Evolutionary conservation across 2,888 invertebrate species (phyloP).

Genomic region (Salpingus planirostris): DNA sequence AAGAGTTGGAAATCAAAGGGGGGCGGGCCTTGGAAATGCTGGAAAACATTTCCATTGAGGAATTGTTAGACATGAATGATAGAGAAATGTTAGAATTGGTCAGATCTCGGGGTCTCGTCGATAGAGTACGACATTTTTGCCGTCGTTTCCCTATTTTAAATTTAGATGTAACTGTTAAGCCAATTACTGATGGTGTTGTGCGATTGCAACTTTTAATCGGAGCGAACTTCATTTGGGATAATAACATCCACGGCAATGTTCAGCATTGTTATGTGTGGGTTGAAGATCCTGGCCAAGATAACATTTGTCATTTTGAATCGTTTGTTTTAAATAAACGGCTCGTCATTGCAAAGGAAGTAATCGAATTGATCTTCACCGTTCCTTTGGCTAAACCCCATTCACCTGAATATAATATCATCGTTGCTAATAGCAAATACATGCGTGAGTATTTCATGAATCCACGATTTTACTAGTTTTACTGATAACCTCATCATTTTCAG

Average conservation of each 20-base stretch:
- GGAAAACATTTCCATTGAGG: slow-evolving; percentile 63
- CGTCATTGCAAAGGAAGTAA: slow-evolving; percentile 55
- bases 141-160: slow-evolving; percentile 78
- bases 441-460: slow-evolving; percentile 29
- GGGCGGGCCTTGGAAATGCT: slow-evolving; percentile 69
- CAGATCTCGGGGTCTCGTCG: slow-evolving; percentile 67
- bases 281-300: slow-evolving; percentile 89
- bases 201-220: slow-evolving; percentile 71
- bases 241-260: slow-evolving; percentile 72
- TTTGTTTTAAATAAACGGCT: slow-evolving; percentile 54
- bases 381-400: slow-evolving; percentile 87
- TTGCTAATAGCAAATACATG: slow-evolving; percentile 80
- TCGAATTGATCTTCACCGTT: slow-evolving; percentile 89
- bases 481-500: slow-evolving; percentile 26
- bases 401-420: slow-evolving; percentile 82
- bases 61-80: slow-evolving; percentile 76
- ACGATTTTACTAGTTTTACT: background rate
- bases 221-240: slow-evolving; percentile 77
- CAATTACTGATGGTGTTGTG: slow-evolving; percentile 89
- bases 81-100: slow-evolving; percentile 78
- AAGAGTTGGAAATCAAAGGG: slow-evolving; percentile 64
- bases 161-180: slow-evolving; percentile 79
- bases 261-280: slow-evolving; percentile 97
- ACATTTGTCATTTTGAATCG: slow-evolving; percentile 93
- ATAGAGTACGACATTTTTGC: slow-evolving; percentile 71